Evolutionary conservation across 2,888 invertebrate species (phyloP), one percentile per base, ranked within the genome.

Genomic region (Ypsolopha scabrella): DNA sequence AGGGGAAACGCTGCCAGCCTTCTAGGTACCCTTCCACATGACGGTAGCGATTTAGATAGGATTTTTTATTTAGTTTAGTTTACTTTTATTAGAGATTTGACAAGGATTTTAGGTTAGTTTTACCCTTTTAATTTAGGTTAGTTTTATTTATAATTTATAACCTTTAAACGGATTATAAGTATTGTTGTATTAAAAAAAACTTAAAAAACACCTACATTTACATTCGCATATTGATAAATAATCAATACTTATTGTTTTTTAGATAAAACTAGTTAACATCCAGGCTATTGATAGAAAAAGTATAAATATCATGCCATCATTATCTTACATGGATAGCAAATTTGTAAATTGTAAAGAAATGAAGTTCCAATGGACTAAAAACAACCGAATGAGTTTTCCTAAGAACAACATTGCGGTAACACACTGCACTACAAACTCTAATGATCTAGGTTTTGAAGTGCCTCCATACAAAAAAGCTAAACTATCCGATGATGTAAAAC

Each of bases 191-290:
- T n/a, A n/a, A n/a, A n/a, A n/a, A n/a, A n/a, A n/a, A n/a, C n/a
- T n/a, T 24, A 4, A 24, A 24, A 24, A 24, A 24, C 24, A 24
- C 24, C 24, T 3, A 24, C 24, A 24, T 2, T 3, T 4, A 24
- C 24, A 24, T 24, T 24, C 4, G 24, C 24, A 24, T 24, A 4
- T 24, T 24, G 24, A 24, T 24, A 24, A 24, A 24, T 24, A 24
- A 24, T 24, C 24, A 24, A 3, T 24, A 3, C 24, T 37, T 35
- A 10, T 33, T 41, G 9, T 50, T 50, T 72, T 70, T 44, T 68
- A 85, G 85, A 71, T 85, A n/a, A 77, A 63, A 51, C 58, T 60
- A 55, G 52, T 55, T 7, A 60, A 69, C 53, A 58, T 85, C 10
- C 55, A 68, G 54, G 55, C 63, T 41, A 55, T 83, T 45, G 61